Conservation (phyloP, 2,888 invertebrate species). For the Atherix ibis region DNA sequence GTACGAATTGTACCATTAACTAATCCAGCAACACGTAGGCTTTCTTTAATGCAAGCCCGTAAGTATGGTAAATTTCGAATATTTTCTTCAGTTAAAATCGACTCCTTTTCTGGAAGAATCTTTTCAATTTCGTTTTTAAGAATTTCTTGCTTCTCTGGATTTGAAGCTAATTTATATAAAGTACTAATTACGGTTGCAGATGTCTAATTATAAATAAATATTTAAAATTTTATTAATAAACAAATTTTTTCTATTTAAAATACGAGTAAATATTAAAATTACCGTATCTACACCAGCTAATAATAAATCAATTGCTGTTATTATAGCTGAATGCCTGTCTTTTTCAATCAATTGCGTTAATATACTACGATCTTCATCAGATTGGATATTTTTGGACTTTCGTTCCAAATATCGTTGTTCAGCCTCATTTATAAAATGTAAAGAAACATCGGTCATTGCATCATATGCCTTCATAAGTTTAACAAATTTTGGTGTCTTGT, state of each 20-base stretch:
- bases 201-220: constrained; percentile 22
- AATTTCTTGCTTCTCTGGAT: constrained; percentile 44
- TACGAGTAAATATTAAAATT: constrained; percentile 15
- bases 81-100: constrained; percentile 31
- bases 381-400: constrained; percentile 10
- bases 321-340: constrained; percentile 43
- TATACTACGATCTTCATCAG: constrained; percentile 39
- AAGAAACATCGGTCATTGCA: constrained; percentile 21
- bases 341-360: constrained; percentile 45
- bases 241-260: background rate
- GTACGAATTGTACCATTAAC: constrained; percentile 42
- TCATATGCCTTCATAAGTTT: constrained; percentile 21
- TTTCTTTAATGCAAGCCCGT: constrained; percentile 59
- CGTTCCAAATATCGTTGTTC: constrained; percentile 17
- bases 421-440: constrained; percentile 28
- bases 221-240: background rate
- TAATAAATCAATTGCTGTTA: constrained; percentile 56
- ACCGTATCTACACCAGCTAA: constrained; percentile 60
- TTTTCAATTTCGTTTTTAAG: constrained; percentile 40
- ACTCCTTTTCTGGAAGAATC: constrained; percentile 30
- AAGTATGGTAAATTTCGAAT: constrained; percentile 42
- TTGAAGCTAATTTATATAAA: constrained; percentile 44
- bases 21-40: constrained; percentile 45
- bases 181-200: constrained; percentile 37
- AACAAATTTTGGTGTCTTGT: constrained; percentile 20